Conservation (phyloP, 2,797 vertebrate genomes). For the Alca torda region DNA sequence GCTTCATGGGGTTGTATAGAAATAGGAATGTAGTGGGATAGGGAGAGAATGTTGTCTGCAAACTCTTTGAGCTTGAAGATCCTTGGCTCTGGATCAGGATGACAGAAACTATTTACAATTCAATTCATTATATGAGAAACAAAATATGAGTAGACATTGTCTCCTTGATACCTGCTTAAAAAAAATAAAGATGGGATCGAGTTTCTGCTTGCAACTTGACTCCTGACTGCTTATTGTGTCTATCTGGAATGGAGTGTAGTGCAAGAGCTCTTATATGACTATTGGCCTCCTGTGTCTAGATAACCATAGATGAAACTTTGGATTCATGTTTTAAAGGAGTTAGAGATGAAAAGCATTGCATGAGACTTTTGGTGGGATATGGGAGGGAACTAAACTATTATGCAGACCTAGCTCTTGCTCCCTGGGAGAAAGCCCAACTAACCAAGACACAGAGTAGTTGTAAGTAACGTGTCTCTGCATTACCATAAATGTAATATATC, state of each 20-base stretch:
- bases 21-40: neutral
- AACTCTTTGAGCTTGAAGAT: neutral
- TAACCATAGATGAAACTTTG: neutral
- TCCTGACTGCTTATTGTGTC: neutral
- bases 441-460: neutral
- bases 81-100: neutral
- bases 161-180: neutral
- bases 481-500: neutral
- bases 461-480: neutral
- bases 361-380: neutral
- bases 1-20: neutral
- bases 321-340: neutral
- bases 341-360: neutral
- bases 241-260: neutral
- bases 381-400: neutral
- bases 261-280: neutral
- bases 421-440: neutral
- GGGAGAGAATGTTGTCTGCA: neutral
- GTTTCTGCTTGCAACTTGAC: neutral
- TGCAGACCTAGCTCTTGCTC: neutral
- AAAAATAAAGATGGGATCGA: neutral
- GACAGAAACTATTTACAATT: neutral
- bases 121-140: neutral
- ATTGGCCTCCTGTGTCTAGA: neutral
- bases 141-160: neutral